These are phyloP conservation scores for Chlorops oryzae DNA, from an alignment of 1,140 invertebrate species.

Conservation along the genomic window DNA sequence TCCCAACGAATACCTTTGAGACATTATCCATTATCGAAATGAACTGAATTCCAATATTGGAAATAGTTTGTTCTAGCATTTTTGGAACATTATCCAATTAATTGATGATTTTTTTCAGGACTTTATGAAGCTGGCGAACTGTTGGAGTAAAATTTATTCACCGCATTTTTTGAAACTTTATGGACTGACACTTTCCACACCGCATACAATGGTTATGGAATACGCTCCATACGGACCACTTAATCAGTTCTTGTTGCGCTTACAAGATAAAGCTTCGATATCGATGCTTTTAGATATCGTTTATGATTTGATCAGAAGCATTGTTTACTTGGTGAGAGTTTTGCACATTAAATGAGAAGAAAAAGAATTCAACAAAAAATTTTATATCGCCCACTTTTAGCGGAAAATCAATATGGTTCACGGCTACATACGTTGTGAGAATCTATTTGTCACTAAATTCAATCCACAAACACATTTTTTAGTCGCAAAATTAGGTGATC, in stretches of 20 bases:
- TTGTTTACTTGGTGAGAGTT: slow-evolving; percentile 47
- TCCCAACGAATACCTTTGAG: no score
- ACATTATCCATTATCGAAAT: no score
- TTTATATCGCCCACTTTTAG: slow-evolving; percentile 48
- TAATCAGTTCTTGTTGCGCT: slow-evolving; percentile 60
- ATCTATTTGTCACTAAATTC: slow-evolving; percentile 62
- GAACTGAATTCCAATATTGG: no score
- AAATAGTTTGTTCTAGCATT: no score
- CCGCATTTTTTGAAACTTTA: slow-evolving; percentile 66
- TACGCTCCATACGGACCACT: slow-evolving; percentile 70
- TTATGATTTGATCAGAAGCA: slow-evolving; percentile 66
- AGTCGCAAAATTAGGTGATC: slow-evolving; percentile 72
- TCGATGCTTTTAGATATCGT: slow-evolving; percentile 73
- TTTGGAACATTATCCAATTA: neutral
- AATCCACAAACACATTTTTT: slow-evolving; percentile 61
- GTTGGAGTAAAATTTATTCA: slow-evolving; percentile 69
- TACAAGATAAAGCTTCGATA: slow-evolving; percentile 53
- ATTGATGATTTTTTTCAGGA: slow-evolving; percentile 53
- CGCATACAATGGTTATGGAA: slow-evolving; percentile 76
- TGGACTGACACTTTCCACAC: slow-evolving; percentile 67
- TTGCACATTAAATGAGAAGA: no score
- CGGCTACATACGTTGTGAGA: slow-evolving; percentile 79
- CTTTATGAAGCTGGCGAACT: slow-evolving; percentile 66
- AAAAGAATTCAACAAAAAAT: neutral
- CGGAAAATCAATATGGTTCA: slow-evolving; percentile 74